Evolutionary conservation across 2,888 invertebrate genomes (phyloP), one percentile per base, ranked within the genome.

Genomic region (Crossocerus cetratus): DNA sequence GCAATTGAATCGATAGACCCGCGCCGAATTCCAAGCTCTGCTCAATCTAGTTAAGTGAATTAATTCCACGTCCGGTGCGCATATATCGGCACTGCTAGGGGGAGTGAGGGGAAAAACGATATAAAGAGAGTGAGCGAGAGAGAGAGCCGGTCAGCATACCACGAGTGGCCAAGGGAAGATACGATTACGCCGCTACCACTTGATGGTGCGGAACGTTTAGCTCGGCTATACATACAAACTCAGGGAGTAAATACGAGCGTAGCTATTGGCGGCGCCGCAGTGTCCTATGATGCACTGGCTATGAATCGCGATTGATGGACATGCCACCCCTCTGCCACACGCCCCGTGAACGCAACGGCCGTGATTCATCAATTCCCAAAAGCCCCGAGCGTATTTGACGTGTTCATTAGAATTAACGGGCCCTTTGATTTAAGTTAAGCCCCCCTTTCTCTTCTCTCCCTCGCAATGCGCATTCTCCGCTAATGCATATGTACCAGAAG

Each of bases 21-120:
- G 23, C 22, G 61, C 53, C 32, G 56, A 61, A 67, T 67, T 67
- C 61, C 67, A 55, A 61, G 20, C 60, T 20, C 44, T 61, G 56
- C 55, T 23, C 61, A 61, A 61, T 54, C 32, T 60, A 53, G 67
- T 67, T 67, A 67, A 67, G 55, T 60, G 60, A 67, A 67, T 67
- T 67, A 67, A 67, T 67, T 67, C 56, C 55, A 55, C 44, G 67
- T 55, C 45, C 44, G 60, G 23, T 44, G 61, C 45, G 56, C 67
- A 18, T 44, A 45, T 32, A 32, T 54, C n/a, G 8, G 58, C 53
- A 32, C 32, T 32, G 32, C 8, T 11, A 5, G 3, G 2, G 2
- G 11, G 8, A 11, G 2, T 4, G 32, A 32, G 32, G 11, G 32
- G 32, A 4, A 32, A 32, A 0, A 8, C 32, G 32, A 32, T 2